Conservation (phyloP, 1,140 invertebrate species). For the Hyphantria cunea region DNA sequence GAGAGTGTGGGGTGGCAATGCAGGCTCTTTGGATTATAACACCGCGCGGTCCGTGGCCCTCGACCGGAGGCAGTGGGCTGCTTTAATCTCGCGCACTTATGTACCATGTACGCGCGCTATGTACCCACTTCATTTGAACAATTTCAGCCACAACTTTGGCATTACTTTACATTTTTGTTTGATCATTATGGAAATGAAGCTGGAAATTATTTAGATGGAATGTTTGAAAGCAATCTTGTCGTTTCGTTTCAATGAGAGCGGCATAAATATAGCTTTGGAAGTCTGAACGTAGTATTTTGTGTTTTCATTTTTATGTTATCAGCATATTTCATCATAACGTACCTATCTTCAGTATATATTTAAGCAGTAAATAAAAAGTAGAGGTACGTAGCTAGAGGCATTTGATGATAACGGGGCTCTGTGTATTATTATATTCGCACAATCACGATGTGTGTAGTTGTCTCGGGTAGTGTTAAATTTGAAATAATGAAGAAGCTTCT, state of each 20-base stretch:
- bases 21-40: conserved; percentile 58
- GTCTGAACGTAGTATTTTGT: neutral
- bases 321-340: too few species aligned
- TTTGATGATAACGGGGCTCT: too few species aligned
- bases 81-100: conserved; percentile 65
- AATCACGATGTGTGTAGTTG: too few species aligned
- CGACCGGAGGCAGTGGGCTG: conserved; percentile 50
- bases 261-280: neutral
- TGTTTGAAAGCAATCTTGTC: conserved; percentile 1
- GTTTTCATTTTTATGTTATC: too few species aligned
- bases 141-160: neutral
- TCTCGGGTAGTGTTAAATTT: too few species aligned
- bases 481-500: too few species aligned
- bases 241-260: neutral
- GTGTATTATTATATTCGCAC: too few species aligned
- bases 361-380: too few species aligned
- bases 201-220: neutral
- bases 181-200: neutral
- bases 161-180: conserved; percentile 7
- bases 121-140: conserved; percentile 12
- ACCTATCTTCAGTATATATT: too few species aligned
- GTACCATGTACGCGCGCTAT: conserved; percentile 39
- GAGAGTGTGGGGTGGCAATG: conserved; percentile 37
- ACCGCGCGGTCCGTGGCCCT: conserved; percentile 48
- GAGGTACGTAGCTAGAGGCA: too few species aligned